These are phyloP conservation scores for Trichechus manatus DNA, from an alignment of 2,113 vertebrate species.

Conservation along the genomic window DNA sequence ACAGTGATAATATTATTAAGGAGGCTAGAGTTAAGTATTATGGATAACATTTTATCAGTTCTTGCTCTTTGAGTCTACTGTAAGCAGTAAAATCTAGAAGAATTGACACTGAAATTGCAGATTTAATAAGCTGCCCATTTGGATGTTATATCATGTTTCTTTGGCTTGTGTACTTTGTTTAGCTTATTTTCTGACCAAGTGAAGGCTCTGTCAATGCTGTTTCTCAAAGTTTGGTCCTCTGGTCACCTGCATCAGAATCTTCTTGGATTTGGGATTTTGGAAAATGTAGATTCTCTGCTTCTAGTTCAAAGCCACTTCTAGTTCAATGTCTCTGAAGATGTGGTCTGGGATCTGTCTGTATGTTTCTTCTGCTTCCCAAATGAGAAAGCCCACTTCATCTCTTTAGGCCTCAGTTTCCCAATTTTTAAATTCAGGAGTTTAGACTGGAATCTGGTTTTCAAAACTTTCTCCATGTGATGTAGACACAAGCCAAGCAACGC, in stretches of 20 bases:
- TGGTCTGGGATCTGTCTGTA: background rate
- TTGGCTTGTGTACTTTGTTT: too few species aligned
- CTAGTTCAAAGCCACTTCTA: background rate
- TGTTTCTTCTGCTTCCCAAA: background rate
- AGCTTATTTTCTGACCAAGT: background rate
- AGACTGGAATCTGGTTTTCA: background rate
- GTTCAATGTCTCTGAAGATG: background rate
- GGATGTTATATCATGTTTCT: background rate
- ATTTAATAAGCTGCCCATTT: background rate
- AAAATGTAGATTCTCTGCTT: background rate
- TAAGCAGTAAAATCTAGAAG: too few species aligned
- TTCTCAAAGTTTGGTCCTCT: background rate
- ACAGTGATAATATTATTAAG: too few species aligned
- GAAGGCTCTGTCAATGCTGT: background rate
- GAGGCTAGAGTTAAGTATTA: too few species aligned
- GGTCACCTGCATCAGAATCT: background rate
- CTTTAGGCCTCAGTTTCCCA: fast-evolving
- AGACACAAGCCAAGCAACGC: background rate
- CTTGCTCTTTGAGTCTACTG: background rate
- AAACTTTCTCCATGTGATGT: background rate
- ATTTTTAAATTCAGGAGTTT: background rate
- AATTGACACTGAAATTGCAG: background rate
- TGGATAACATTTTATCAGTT: background rate
- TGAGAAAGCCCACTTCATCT: fast-evolving
- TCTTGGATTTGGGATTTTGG: background rate